Conservation (phyloP, 2,888 invertebrate species). For the Amphimallon solstitiale region DNA sequence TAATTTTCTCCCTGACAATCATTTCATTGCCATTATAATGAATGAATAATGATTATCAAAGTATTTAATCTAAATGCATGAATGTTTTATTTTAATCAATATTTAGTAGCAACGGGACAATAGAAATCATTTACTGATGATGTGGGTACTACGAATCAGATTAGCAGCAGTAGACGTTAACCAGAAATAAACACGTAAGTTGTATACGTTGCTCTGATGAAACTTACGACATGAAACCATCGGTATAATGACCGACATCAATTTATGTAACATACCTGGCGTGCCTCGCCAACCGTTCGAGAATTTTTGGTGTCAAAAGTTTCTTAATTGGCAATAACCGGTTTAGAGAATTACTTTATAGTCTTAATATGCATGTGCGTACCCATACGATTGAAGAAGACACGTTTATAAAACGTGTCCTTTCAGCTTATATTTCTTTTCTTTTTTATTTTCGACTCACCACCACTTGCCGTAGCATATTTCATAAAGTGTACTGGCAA, state of each 20-base stretch:
- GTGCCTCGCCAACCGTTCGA: neutral
- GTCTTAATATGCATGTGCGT: too few relatives aligned
- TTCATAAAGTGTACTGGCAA: neutral
- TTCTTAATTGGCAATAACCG: constrained; percentile 25
- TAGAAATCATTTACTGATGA: constrained; percentile 1
- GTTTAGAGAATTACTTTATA: constrained; percentile 2
- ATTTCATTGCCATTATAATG: neutral
- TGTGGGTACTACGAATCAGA: neutral
- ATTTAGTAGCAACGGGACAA: neutral
- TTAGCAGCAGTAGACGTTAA: neutral
- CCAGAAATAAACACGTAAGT: too few relatives aligned
- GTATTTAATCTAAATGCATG: neutral
- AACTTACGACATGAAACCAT: too few relatives aligned
- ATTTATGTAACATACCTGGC: too few relatives aligned
- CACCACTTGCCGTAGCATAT: neutral
- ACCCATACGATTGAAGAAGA: too few relatives aligned
- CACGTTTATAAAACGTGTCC: neutral
- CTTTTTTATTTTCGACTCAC: neutral
- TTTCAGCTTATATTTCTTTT: neutral
- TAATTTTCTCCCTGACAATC: neutral
- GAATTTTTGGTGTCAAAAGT: constrained; percentile 21
- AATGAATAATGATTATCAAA: neutral
- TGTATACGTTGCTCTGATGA: too few relatives aligned
- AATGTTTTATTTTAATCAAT: neutral
- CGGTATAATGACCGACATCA: too few relatives aligned